phyloP scores from a whole-genome alignment of 2,888 invertebrate species.

The Herminia tarsipennalis region DNA sequence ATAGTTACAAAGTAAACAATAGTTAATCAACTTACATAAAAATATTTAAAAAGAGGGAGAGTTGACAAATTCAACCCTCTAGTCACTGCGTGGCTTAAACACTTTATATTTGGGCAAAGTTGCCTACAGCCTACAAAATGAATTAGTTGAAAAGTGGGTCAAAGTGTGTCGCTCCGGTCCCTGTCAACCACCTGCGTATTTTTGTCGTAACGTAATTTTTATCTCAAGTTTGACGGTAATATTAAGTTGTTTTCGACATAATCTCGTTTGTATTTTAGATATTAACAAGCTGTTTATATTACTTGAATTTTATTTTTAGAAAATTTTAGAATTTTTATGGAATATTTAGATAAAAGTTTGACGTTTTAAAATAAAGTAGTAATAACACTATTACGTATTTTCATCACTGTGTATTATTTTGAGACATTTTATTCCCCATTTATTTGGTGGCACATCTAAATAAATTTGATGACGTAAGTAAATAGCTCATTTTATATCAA shows the following conservation, averaged over 20 bases:
- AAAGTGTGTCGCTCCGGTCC: slow-evolving; percentile 41
- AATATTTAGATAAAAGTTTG: neutral
- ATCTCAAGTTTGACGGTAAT: slow-evolving; percentile 44
- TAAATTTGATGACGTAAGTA: too few species aligned
- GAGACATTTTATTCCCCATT: too few species aligned
- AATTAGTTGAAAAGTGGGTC: slow-evolving; percentile 77
- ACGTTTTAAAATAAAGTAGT: neutral
- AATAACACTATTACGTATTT: neutral
- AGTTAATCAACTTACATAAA: neutral
- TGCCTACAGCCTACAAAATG: slow-evolving; percentile 50
- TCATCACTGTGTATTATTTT: too few species aligned
- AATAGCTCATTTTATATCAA: too few species aligned
- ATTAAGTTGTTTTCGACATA: slow-evolving; percentile 44
- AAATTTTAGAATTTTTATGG: neutral
- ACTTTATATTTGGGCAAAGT: slow-evolving; percentile 59
- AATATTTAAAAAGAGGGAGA: neutral
- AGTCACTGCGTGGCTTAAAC: slow-evolving; percentile 35
- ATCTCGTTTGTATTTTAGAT: slow-evolving; percentile 36
- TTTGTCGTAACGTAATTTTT: slow-evolving; percentile 53
- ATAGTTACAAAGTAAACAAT: too few species aligned
- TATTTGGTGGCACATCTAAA: too few species aligned
- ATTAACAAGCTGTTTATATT: slow-evolving; percentile 19
- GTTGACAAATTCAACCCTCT: neutral
- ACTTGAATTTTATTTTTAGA: neutral
- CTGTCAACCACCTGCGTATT: slow-evolving; percentile 41